Base-by-base conservation (phyloP, 2,113 vertebrate species). In the Actinemys pallida region DNA sequence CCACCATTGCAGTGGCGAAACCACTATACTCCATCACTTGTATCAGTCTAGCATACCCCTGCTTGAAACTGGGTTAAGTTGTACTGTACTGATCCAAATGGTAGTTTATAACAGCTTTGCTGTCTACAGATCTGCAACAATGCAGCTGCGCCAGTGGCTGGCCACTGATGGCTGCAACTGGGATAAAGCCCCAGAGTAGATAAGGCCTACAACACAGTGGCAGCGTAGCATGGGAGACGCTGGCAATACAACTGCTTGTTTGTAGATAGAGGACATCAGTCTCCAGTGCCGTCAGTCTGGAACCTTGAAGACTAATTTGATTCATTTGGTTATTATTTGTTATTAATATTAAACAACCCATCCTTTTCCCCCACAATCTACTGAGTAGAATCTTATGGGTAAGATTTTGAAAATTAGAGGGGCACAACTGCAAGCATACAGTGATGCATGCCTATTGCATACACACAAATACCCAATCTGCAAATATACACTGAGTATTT, bases 51-150 rank as follows among this genome's bases (percentile, higher is more conserved):
- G 65, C 69, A 29, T 9, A 13, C 13, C 45, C 52, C 78, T 81
- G 72, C 39, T 1, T 10, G 42, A 17, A 90, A 80, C 8, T 53
- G 20, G 53, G 81, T 57, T 35, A 89, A 88, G 35, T 39, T 86
- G 69, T 49, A 89, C 7, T 5, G 50, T 57, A 89, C 7, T 5
- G 50, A 90, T 87, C 65, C 72, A 12, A 76, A 54, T 56, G 62
- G 83, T 31, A 42, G 31, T 79, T 94, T 42, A 4, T 54, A 87
- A 45, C 13, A 76, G 14, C 16, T 85, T 53, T 69, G 50, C 78
- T 39, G 2, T 83, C 91, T 86, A 47, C 75, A 13, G 47, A 88
- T 57, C 80, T 88, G 78, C 27, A 39, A 8, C 0, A 0, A 9
- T 49, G 45, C n/a, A 87, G 35, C 13, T 87, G 50, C 75, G 76